Base-by-base conservation (phyloP, 1,140 invertebrate species). In the Drosophila kepulauana region DNA sequence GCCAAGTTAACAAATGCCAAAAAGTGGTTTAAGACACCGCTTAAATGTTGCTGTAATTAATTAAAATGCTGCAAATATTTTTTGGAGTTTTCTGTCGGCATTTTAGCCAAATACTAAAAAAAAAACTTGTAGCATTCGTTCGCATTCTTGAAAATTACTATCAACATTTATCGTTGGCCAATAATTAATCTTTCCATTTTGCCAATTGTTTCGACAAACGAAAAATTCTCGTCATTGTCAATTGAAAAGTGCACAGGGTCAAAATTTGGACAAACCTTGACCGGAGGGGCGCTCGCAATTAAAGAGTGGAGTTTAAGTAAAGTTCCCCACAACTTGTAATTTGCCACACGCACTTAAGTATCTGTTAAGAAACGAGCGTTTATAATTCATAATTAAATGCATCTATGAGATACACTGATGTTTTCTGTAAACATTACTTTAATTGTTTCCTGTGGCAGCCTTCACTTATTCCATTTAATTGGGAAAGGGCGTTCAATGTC, bases 21-120 rank as follows among this genome's bases (percentile, higher is more conserved):
- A 66, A 67, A 72, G 61, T 35, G 48, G 16, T 10, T 46, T 3
- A 63, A 75, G 49, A 28, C 16, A 38, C 28, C 48, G 61, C 52
- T 58, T 52, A 79, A 79, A 70, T 79, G 52, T 35, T 69, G 74
- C 33, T 71, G 66, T 41, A 82, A 84, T 84, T 71, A 84, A 87
- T 78, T 88, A 89, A 89, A 81, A 52, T 75, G 78, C 56, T 74
- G 41, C 20, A 49, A 54, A 54, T 76, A 58, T 5, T 64, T 57
- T 57, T 25, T 59, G 35, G 20, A 25, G 20, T 25, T 25, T 38
- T 1, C 33, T n/a, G 30, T 6, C 4, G 25, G 25, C 15, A n/a
- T 72, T 52, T 46, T 16, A 8, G 15, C 54, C 30, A 61, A 62
- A 46, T 48, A 65, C 33, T 30, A 46, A 30, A 54, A 56, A 25